Evolutionary conservation across 2,113 vertebrate species (phyloP).

Genomic region (Menidia beryllina): DNA sequence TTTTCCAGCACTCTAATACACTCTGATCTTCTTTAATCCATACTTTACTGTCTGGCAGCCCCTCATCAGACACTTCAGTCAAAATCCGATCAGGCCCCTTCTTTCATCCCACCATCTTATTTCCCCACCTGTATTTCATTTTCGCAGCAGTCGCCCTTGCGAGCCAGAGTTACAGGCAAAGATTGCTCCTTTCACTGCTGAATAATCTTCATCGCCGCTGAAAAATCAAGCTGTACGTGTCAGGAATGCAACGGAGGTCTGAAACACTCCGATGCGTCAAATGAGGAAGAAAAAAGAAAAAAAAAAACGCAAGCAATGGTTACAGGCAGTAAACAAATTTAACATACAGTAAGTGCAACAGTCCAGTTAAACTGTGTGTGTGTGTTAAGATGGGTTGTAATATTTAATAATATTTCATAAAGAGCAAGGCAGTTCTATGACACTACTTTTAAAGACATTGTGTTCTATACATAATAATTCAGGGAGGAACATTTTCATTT

Average conservation of each 20-base stretch:
- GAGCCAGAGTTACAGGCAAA: constrained; percentile 10
- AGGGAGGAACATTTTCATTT: too few relatives aligned
- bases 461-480: too few relatives aligned
- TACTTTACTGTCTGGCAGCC: neutral
- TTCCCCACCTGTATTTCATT: constrained; percentile 26
- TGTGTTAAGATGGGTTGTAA: neutral
- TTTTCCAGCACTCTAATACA: neutral
- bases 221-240: constrained; percentile 31
- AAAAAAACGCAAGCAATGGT: too few relatives aligned
- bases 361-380: neutral
- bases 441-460: too few relatives aligned
- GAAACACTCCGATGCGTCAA: constrained; percentile 18
- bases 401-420: too few relatives aligned
- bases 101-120: constrained; percentile 30
- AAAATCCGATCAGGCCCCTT: constrained; percentile 16
- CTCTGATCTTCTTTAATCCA: constrained; percentile 18
- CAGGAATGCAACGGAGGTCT: constrained; percentile 30
- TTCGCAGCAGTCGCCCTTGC: constrained; percentile 30
- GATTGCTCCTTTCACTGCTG: constrained; percentile 38
- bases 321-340: constrained; percentile 1
- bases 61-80: constrained; percentile 13
- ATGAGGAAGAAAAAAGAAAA: neutral
- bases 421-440: too few relatives aligned
- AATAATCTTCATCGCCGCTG: constrained; percentile 56
- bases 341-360: constrained; percentile 26